phyloP scores from a whole-genome alignment of 2,888 invertebrate genomes.

The Ypsolopha scabrella region DNA sequence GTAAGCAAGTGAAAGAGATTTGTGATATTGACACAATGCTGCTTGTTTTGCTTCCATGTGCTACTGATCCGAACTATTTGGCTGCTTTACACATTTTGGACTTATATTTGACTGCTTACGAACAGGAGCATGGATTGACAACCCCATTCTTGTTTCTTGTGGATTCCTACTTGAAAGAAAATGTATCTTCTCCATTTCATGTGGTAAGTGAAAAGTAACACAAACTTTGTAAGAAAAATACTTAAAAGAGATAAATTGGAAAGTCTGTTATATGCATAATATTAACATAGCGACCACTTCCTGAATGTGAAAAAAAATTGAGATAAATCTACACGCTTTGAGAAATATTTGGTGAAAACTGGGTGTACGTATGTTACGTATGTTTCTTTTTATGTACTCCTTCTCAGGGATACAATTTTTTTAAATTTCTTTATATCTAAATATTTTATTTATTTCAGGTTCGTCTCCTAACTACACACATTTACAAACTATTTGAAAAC shows the following conservation, averaged over 20 bases:
- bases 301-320: no score
- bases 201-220: conserved; percentile 50
- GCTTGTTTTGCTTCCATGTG: conserved; percentile 51
- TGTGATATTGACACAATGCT: conserved; percentile 50
- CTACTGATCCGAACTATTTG: conserved; percentile 52
- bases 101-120: conserved; percentile 62
- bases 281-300: no score
- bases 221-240: no score
- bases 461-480: conserved; percentile 78
- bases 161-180: conserved; percentile 65
- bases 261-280: no score
- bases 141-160: conserved; percentile 53
- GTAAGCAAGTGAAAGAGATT: conserved; percentile 53
- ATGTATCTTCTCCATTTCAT: conserved; percentile 77
- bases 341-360: no score
- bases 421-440: conserved; percentile 5
- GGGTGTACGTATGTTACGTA: no score
- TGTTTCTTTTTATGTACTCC: no score
- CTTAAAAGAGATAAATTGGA: no score
- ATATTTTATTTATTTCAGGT: conserved; percentile 51
- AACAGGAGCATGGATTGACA: conserved; percentile 50
- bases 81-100: conserved; percentile 65
- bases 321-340: no score
- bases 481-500: conserved; percentile 77
- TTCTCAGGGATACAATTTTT: no score